Evolutionary conservation across 2,113 vertebrate species (phyloP), one percentile per base, ranked within the genome.

Genomic region (Orthonyx spaldingii): DNA sequence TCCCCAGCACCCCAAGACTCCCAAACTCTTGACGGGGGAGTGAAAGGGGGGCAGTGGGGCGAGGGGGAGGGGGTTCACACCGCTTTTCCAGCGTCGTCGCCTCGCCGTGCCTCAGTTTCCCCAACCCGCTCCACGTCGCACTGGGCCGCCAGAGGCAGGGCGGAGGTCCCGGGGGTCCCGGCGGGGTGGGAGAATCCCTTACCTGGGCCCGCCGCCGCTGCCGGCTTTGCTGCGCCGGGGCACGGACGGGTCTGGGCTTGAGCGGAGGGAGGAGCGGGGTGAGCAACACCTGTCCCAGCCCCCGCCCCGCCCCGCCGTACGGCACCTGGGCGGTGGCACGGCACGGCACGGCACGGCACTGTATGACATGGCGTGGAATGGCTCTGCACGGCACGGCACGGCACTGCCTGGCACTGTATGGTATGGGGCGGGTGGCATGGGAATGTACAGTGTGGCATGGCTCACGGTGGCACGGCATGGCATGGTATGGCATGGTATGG

Each of bases 241-340:
- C 24, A 6, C 50, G 35, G 85, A 89, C 81, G 85, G 55, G 92
- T 79, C 50, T 11, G 22, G 94, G 30, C 94, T 95, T 89, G 94
- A 94, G 77, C 71, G 49, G 14, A 80, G 59, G 91, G 94, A 92
- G 85, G 94, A 87, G 92, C 89, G 26, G 32, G 81, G 89, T 60
- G 66, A 92, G 71, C 66, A 92, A 79, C 81, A 79, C 61, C 79
- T 79, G 69, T 76, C 76, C 35, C 22, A 16, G 42, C 18, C 56
- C 16, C 49, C 52, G 47, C 84, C 26, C 53, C 55, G 28, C 19
- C 26, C 42, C 49, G 5, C 44, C 16, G 44, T 16, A 42, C 44
- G 22, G 72, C 37, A 17, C 46, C 13, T 3, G 32, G 37, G 63
- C 44, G 17, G 27, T 53, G 44, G 46, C 63, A 13, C 26, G 8